Evolutionary conservation across 2,888 invertebrate species (phyloP).

Genomic region (Cosmopolites sordidus): DNA sequence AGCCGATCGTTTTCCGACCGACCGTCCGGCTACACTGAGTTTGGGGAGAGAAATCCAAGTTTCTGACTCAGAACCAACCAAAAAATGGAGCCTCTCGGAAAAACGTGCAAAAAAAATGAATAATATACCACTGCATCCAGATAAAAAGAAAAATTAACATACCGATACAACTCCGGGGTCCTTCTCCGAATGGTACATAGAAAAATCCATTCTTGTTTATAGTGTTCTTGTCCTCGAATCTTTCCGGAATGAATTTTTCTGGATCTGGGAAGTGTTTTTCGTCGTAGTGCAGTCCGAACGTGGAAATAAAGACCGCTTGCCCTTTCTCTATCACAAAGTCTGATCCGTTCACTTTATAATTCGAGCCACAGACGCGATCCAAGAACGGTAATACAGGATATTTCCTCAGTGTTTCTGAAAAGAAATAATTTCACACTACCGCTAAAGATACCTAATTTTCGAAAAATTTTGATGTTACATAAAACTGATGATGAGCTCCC

Average conservation of each 20-base stretch:
- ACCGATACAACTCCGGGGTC: constrained; percentile 38
- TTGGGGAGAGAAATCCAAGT: too few relatives aligned
- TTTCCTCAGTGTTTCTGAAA: constrained; percentile 46
- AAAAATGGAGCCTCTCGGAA: too few relatives aligned
- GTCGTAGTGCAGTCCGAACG: constrained; percentile 34
- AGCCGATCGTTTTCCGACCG: too few relatives aligned
- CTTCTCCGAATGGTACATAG: constrained; percentile 37
- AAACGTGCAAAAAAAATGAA: too few relatives aligned
- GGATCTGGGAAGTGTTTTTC: constrained; percentile 35
- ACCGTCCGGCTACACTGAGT: too few relatives aligned
- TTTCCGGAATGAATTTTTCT: constrained; percentile 34
- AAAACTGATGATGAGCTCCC: too few relatives aligned
- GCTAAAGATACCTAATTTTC: too few relatives aligned
- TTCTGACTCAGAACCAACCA: too few relatives aligned
- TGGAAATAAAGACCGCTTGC: constrained; percentile 37
- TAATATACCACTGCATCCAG: too few relatives aligned
- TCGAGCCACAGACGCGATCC: constrained; percentile 34
- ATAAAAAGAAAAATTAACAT: too few relatives aligned
- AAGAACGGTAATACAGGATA: constrained; percentile 44
- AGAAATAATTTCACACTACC: not conserved
- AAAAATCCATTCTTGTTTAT: constrained; percentile 28
- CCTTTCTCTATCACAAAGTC: constrained; percentile 41
- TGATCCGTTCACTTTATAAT: constrained; percentile 37
- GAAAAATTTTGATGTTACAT: too few relatives aligned
- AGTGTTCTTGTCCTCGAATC: constrained; percentile 32